Conservation (phyloP, 2,888 invertebrate species). For the Gonocerus acuteangulatus region DNA sequence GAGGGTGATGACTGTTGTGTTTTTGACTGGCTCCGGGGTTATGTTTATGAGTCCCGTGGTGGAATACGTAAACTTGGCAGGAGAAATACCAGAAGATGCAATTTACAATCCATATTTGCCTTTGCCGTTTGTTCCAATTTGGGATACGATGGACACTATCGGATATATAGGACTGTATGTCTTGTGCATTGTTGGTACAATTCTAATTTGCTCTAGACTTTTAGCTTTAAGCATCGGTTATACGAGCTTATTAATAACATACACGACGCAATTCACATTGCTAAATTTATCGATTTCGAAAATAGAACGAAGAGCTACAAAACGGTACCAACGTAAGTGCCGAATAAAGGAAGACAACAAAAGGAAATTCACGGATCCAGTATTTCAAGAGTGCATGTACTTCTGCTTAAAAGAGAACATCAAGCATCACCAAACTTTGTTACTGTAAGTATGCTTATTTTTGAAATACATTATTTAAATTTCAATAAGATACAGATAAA, state of each 20-base stretch:
- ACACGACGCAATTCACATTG: not conserved
- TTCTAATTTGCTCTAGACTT: not conserved
- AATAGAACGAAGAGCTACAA: constrained; percentile 6
- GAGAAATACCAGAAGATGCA: not conserved
- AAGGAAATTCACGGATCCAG: not conserved
- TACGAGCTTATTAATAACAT: constrained; percentile 4
- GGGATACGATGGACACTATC: not conserved
- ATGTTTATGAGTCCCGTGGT: not conserved
- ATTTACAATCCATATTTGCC: constrained; percentile 3
- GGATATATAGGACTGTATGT: not conserved
- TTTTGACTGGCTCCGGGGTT: not conserved
- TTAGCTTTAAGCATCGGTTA: constrained; percentile 7
- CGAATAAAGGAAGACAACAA: not conserved
- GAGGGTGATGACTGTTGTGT: not conserved
- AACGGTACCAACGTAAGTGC: not conserved
- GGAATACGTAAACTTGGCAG: not conserved
- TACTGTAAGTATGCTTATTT: constrained; percentile 9
- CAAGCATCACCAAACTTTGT: constrained; percentile 4
- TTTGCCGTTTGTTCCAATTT: not conserved
- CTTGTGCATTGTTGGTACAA: not conserved
- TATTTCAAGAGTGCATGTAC: constrained; percentile 11
- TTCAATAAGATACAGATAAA: no score
- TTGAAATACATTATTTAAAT: not conserved
- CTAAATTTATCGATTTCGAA: not conserved
- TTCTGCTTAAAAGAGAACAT: constrained; percentile 10